These are phyloP conservation scores for Salvelinus alpinus DNA, from an alignment of 2,113 vertebrate genomes.

Conservation along the genomic window DNA sequence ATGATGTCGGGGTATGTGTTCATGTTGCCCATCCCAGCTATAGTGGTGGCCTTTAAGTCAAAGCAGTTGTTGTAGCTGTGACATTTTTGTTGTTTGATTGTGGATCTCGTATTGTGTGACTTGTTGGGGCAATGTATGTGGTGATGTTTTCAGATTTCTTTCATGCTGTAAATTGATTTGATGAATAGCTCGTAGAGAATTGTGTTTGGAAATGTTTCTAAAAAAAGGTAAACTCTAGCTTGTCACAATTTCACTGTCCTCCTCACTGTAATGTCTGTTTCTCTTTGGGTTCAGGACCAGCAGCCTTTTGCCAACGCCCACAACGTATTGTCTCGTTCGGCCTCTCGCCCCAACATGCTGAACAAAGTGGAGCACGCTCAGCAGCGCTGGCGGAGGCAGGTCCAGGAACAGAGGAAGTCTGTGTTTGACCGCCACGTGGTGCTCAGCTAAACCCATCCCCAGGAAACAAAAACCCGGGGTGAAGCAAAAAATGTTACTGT, in stretches of 20 bases:
- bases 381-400: slow-evolving; percentile 96
- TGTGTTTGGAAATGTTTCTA: too few species aligned
- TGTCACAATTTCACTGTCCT: neutral
- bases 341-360: too few species aligned
- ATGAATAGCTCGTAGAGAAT: too few species aligned
- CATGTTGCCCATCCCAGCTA: neutral
- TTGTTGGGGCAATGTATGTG: neutral
- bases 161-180: too few species aligned
- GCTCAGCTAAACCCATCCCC: slow-evolving; percentile 82
- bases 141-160: too few species aligned
- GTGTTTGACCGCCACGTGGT: slow-evolving; percentile 97
- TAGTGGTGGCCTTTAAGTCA: too few species aligned
- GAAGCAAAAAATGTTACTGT: slow-evolving; percentile 40
- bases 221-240: too few species aligned
- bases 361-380: slow-evolving; percentile 98
- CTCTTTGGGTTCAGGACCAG: neutral
- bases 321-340: too few species aligned
- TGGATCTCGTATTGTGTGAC: neutral
- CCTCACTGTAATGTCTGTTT: neutral
- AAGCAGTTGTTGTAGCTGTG: too few species aligned
- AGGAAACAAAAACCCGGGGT: slow-evolving; percentile 22
- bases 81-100: neutral
- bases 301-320: too few species aligned
- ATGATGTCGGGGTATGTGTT: slow-evolving; percentile 88
- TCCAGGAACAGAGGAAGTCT: slow-evolving; percentile 96